A percentile compares a stretch with the other conserved stretches of the same genome.
Evolutionary conservation across 2,113 vertebrate species (phyloP).

Genomic region (Actenoides hombroni): DNA sequence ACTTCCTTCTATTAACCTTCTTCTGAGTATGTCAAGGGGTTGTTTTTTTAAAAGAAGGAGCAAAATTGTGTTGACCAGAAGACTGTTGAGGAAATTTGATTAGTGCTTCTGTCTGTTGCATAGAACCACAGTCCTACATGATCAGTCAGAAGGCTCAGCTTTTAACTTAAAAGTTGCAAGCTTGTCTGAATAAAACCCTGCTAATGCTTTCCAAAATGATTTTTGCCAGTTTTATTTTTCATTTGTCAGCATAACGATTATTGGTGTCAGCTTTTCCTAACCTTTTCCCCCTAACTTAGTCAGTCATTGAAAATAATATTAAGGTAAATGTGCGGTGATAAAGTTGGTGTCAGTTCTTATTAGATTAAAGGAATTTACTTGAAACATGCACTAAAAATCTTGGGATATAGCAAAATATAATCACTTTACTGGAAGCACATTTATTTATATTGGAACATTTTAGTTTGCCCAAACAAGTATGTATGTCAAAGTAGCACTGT

Average conservation of each 20-base stretch:
- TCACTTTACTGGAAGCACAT: background rate
- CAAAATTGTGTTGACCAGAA: background rate
- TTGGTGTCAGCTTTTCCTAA: background rate
- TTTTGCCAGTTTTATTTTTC: background rate
- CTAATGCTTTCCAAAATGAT: background rate
- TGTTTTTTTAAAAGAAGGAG: background rate
- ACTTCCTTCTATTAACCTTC: background rate
- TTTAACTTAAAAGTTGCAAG: background rate
- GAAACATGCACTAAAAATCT: background rate
- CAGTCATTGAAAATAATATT: background rate
- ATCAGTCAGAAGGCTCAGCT: background rate
- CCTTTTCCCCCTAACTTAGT: background rate
- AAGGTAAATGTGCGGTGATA: background rate
- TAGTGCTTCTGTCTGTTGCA: conserved; percentile 29
- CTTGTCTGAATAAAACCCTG: background rate
- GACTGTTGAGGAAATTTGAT: background rate
- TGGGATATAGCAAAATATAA: background rate
- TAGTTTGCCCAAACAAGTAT: background rate
- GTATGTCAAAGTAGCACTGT: background rate
- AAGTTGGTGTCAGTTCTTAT: background rate
- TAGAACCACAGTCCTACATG: background rate
- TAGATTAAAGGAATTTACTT: background rate
- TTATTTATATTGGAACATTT: background rate
- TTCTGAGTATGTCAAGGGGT: background rate
- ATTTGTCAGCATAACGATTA: background rate